Evolutionary conservation across 2,113 vertebrate genomes (phyloP).

Genomic region (Austrofundulus limnaeus): DNA sequence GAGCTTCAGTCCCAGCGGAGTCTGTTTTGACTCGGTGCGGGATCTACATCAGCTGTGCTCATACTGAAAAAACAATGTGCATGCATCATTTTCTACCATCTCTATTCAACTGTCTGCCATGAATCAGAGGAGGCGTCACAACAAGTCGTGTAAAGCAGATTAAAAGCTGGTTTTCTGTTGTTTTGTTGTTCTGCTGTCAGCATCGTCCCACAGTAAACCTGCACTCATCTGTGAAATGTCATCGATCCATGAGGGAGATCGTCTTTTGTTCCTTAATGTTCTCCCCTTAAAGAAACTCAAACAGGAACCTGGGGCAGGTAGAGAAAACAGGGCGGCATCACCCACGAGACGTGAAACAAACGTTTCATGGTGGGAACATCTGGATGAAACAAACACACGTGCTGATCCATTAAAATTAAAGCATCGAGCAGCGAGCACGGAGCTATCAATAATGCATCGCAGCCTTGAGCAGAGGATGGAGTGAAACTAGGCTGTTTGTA

Average conservation of each 20-base stretch:
- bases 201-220: slow-evolving; percentile 11
- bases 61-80: slow-evolving; percentile 29
- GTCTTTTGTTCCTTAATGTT: not conserved
- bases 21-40: not conserved
- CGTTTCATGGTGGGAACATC: not conserved
- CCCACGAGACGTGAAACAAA: not conserved
- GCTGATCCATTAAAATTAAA: not conserved
- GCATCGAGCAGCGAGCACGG: slow-evolving; percentile 7
- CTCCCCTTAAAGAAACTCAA: slow-evolving; percentile 2
- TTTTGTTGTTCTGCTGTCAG: slow-evolving; percentile 20
- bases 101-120: slow-evolving; percentile 16
- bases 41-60: slow-evolving; percentile 11
- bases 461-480: not conserved
- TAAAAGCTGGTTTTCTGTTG: slow-evolving; percentile 12
- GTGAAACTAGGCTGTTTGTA: slow-evolving; percentile 41
- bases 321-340: not conserved
- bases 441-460: slow-evolving; percentile 66
- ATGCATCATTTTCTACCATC: not conserved
- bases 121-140: slow-evolving; percentile 16
- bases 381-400: not conserved
- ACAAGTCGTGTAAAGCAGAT: slow-evolving; percentile 36
- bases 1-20: slow-evolving; percentile 20
- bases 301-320: slow-evolving; percentile 2
- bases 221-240: not conserved
- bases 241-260: slow-evolving; percentile 14